Evolutionary conservation across 2,113 vertebrate species (phyloP), one percentile per base, ranked within the genome.

Genomic region (Myodes glareolus): DNA sequence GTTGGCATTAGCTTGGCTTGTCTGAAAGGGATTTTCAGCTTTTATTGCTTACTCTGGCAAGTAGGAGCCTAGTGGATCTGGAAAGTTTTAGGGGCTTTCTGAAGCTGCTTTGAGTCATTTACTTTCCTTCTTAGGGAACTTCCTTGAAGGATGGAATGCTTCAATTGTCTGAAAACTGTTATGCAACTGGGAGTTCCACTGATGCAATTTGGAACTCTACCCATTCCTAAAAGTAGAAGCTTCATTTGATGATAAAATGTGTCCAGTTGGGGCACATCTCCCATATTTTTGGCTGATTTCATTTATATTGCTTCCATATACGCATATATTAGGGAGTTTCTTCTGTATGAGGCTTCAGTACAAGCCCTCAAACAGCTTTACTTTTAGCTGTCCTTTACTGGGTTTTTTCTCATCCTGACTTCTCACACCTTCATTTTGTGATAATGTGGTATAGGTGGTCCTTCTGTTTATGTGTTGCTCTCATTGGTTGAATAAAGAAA

Each of bases 401-500:
- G n/a, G 55, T 80, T 55, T 55, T 2, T 33, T 81, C 50, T n/a
- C 50, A 81, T 1, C 0, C 77, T 27, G 2, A 31, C 17, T 36
- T n/a, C 8, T 2, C 50, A n/a, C 19, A 36, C 33, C 4, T 5
- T 81, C 2, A 1, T 10, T 52, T 6, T 21, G 52, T n/a, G 17
- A 23, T 55, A 36, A 36, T 36, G 55, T n/a, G n/a, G n/a, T n/a
- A n/a, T n/a, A n/a, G n/a, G n/a, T n/a, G n/a, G n/a, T n/a, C n/a
- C n/a, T n/a, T n/a, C n/a, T n/a, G n/a, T n/a, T n/a, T n/a, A n/a
- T n/a, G n/a, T n/a, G n/a, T n/a, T n/a, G n/a, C n/a, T n/a, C n/a
- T n/a, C n/a, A n/a, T n/a, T n/a, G n/a, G n/a, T n/a, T n/a, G n/a
- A n/a, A n/a, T n/a, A n/a, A n/a, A n/a, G n/a, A n/a, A n/a, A n/a